A percentile compares a stretch with the other conserved stretches of the same genome.
Conservation (phyloP, 2,113 vertebrate species). For the Channa maculata region DNA sequence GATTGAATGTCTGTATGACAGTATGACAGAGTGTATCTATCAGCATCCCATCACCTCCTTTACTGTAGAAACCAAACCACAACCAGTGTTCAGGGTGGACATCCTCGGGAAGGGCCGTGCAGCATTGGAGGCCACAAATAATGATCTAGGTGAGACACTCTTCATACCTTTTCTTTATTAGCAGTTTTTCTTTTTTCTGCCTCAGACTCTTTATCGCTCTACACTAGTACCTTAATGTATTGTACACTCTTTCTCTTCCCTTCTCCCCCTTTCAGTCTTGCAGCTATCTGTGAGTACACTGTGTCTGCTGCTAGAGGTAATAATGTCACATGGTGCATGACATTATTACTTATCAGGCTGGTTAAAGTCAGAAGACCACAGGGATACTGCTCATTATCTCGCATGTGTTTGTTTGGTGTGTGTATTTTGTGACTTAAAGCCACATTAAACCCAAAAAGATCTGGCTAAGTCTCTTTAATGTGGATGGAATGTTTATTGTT, state of each 20-base stretch:
- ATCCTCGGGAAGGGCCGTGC: constrained; percentile 83
- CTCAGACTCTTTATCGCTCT: neutral
- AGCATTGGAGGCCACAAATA: constrained; percentile 87
- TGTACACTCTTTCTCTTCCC: constrained; percentile 12
- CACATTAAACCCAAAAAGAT: neutral
- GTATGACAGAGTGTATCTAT: constrained; percentile 90
- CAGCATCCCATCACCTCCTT: constrained; percentile 85
- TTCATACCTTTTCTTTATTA: neutral
- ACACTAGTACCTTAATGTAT: neutral
- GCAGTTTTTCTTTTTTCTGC: neutral
- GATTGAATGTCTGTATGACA: constrained; percentile 83
- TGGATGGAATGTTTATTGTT: neutral
- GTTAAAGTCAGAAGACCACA: constrained; percentile 73
- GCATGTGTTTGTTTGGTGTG: constrained; percentile 24
- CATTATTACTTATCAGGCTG: constrained; percentile 49
- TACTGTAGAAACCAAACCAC: constrained; percentile 73
- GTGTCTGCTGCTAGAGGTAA: constrained; percentile 30
- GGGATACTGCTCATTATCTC: constrained; percentile 65
- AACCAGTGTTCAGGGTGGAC: constrained; percentile 85
- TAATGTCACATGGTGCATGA: constrained; percentile 69
- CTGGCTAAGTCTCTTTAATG: neutral
- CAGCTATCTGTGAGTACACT: constrained; percentile 57
- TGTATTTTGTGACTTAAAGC: neutral
- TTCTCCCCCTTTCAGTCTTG: constrained; percentile 22
- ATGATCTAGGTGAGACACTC: constrained; percentile 84